Evolutionary conservation across 2,888 invertebrate species (phyloP).

Genomic region (Fragum fragum): DNA sequence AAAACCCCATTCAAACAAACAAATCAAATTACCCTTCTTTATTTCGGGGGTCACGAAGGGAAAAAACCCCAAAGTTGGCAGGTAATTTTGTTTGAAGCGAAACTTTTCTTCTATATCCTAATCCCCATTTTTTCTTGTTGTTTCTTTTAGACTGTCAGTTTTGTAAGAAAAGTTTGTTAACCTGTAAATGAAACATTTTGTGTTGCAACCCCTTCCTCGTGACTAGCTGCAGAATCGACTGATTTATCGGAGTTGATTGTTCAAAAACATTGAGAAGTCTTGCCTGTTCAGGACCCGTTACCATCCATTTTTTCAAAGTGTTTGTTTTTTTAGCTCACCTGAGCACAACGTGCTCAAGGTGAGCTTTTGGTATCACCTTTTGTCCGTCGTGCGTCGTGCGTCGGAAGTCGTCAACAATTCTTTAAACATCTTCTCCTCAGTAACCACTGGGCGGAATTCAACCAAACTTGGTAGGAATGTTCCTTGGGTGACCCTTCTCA

Average conservation of each 20-base stretch:
- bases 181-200: no score
- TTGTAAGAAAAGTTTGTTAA: conserved; percentile 43
- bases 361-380: no score
- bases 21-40: conserved; percentile 59
- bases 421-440: no score
- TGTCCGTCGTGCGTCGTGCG: no score
- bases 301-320: conserved; percentile 71
- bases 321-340: no score
- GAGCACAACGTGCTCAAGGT: no score
- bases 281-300: conserved; percentile 61
- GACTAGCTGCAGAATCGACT: neutral
- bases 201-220: conserved; percentile 4
- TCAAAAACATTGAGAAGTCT: conserved; percentile 37
- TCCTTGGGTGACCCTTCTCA: no score
- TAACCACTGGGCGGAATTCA: no score
- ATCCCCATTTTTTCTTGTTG: conserved; percentile 55
- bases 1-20: no score
- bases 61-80: conserved; percentile 44
- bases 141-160: conserved; percentile 56
- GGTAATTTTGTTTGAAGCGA: conserved; percentile 32
- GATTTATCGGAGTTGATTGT: neutral
- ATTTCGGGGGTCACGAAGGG: conserved; percentile 53
- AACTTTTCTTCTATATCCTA: conserved; percentile 56
- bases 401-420: no score
- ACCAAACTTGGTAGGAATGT: no score